A percentile compares a stretch with the other conserved stretches of the same genome.
Evolutionary conservation across 2,113 vertebrate species (phyloP).

Genomic region (Epinephelus moara): DNA sequence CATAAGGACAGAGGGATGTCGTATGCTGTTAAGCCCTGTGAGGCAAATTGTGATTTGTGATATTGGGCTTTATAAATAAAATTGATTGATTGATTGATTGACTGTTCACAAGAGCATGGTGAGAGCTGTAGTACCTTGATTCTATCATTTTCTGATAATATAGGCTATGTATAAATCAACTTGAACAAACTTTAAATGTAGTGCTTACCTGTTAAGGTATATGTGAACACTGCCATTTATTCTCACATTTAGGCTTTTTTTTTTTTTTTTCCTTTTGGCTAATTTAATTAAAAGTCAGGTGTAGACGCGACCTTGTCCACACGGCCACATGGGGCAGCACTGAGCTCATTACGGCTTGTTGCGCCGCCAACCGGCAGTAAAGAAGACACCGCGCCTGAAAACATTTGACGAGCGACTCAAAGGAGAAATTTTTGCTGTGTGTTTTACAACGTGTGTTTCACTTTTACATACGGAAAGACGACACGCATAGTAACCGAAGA

Average conservation of each 20-base stretch:
- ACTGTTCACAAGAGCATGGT: neutral
- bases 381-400: neutral
- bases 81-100: no score
- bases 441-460: neutral
- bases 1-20: no score
- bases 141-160: no score
- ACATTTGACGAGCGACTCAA: neutral
- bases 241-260: no score
- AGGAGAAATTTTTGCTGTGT: neutral
- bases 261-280: neutral
- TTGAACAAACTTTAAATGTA: no score
- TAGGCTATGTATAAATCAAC: no score
- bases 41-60: no score
- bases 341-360: neutral
- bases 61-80: no score
- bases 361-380: neutral
- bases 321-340: conserved; percentile 17
- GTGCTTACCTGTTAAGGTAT: no score
- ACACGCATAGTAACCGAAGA: neutral
- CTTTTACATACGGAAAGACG: neutral
- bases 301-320: no score
- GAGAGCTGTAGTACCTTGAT: neutral
- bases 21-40: no score
- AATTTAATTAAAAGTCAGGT: neutral
- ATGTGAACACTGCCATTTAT: no score